Evolutionary conservation across 2,113 vertebrate species (phyloP), one percentile per base, ranked within the genome.

Genomic region (Neodon shergylaensis): DNA sequence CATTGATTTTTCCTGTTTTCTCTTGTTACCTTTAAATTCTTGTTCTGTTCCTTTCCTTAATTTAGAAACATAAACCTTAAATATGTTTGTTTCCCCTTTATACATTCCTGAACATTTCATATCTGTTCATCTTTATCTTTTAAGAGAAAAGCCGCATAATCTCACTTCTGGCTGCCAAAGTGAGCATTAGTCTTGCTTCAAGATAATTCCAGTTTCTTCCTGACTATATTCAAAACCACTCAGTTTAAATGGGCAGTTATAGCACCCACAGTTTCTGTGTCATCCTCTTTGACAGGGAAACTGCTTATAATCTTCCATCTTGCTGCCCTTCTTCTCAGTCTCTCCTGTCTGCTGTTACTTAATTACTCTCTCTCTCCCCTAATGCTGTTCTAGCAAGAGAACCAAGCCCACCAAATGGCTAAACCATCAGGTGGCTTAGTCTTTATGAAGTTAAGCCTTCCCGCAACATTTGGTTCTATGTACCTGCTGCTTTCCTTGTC

Each of bases 361-460:
- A 61, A 85, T 31, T 86, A 36, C 58, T 7, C 42, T 9, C 1
- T 21, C 49, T 91, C 24, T 79, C 66, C 66, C 61, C 24, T 92
- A n/a, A 90, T 74, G 65, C 65, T 54, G 22, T 94, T 90, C 26
- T 88, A 84, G 42, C 8, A 54, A 81, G 65, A 93, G 47, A 91
- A 85, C 42, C 61, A 77, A 77, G 74, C 70, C 36, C 22, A 76
- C 31, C 42, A 93, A n/a, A 77, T 89, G 81, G 22, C 19, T 70
- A 74, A 81, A 72, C 28, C 22, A 70, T n/a, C 42, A 93, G 24
- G 70, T 89, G 85, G 26, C 14, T 93, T 72, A 39, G n/a, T 82
- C 81, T 95, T 73, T 79, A 89, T 91, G 52, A 74, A 94, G 79
- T 91, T 91, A 58, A 54, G 22, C 3, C 24, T 82, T 90, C 92